These are phyloP conservation scores for Tetramorium bicarinatum DNA, from an alignment of 2,888 invertebrate genomes.

Conservation along the genomic window DNA sequence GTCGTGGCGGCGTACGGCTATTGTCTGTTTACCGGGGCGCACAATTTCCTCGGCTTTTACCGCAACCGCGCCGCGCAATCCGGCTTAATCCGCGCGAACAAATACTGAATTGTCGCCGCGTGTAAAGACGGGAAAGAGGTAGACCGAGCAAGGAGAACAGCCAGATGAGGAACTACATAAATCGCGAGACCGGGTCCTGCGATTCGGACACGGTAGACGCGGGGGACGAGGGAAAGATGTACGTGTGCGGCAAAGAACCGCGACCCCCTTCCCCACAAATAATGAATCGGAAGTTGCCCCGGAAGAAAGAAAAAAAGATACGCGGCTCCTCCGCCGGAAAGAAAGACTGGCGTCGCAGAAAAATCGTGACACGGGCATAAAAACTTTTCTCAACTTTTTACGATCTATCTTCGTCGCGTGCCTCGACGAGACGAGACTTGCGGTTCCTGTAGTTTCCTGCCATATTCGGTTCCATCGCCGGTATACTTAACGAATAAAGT, in stretches of 20 bases:
- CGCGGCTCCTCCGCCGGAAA: neutral
- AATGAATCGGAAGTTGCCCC: constrained; percentile 9
- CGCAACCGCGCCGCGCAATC: constrained; percentile 51
- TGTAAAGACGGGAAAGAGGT: constrained; percentile 56
- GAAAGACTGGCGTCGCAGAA: neutral
- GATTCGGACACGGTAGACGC: neutral
- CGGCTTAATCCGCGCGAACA: constrained; percentile 71
- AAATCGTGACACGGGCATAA: constrained; percentile 28
- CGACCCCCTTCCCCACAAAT: neutral
- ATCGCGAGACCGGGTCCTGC: neutral
- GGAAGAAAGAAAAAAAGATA: neutral
- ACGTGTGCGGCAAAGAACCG: neutral
- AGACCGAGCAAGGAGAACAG: constrained; percentile 59
- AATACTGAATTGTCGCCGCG: constrained; percentile 69
- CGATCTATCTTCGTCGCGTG: constrained; percentile 48
- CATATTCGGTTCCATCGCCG: constrained; percentile 15
- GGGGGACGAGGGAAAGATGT: neutral
- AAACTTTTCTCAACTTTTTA: constrained; percentile 37
- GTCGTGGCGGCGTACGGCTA: constrained; percentile 57
- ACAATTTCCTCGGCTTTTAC: constrained; percentile 71
- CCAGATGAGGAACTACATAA: constrained; percentile 10
- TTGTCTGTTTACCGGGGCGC: constrained; percentile 64
- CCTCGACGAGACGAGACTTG: constrained; percentile 20
- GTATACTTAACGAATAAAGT: constrained; percentile 3
- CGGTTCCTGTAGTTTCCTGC: constrained; percentile 12